These are phyloP conservation scores for Hemibagrus guttatus DNA, from an alignment of 2,797 vertebrate species.

Conservation along the genomic window DNA sequence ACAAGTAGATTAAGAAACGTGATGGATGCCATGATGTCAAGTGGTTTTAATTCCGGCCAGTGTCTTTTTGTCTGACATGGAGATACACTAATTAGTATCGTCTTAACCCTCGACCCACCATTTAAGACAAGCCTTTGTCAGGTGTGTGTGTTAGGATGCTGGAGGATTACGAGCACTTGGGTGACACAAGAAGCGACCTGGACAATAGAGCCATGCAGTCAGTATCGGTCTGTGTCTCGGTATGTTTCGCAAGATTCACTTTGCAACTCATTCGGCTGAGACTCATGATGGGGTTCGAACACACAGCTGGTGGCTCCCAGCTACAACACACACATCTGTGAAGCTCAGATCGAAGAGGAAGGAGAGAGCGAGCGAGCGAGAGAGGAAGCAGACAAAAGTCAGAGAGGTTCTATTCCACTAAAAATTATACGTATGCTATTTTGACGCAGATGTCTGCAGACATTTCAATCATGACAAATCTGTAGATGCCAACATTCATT, in stretches of 20 bases:
- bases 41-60: neutral
- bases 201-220: neutral
- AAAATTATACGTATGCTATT: neutral
- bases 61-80: neutral
- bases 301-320: neutral
- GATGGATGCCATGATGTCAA: neutral
- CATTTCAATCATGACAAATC: neutral
- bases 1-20: neutral
- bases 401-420: too few relatives aligned
- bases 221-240: too few relatives aligned
- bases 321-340: neutral
- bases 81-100: neutral
- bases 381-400: neutral
- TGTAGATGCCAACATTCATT: neutral
- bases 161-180: neutral
- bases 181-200: neutral
- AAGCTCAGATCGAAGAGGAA: neutral
- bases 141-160: neutral
- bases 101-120: too few relatives aligned
- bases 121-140: neutral
- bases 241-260: neutral
- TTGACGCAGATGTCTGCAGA: neutral
- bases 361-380: neutral
- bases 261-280: neutral
- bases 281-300: neutral